Percentiles rank a stretch among this genome's conserved stretches.
phyloP scores from a whole-genome alignment of 1,140 invertebrate species.

The Theocolax elegans region DNA sequence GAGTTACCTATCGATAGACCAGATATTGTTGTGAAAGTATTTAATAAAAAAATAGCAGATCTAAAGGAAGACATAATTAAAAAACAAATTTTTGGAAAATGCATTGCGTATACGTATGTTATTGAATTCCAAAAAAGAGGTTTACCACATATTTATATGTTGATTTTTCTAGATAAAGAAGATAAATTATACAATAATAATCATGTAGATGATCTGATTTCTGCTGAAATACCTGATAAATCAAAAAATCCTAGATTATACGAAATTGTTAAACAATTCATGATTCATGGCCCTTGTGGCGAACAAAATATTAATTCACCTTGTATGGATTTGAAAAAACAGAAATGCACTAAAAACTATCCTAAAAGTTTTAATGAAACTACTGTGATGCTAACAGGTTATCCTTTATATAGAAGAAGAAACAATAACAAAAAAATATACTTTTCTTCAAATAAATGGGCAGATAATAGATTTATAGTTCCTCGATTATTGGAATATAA shows the following conservation, averaged over 20 bases:
- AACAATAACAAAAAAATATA: not conserved
- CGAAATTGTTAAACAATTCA: too few species aligned
- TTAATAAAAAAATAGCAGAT: too few species aligned
- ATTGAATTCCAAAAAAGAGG: too few species aligned
- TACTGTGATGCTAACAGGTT: not conserved
- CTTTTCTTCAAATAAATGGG: too few species aligned
- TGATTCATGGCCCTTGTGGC: conserved; percentile 40
- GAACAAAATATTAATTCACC: conserved; percentile 33
- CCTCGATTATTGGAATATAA: not conserved
- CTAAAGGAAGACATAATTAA: too few species aligned
- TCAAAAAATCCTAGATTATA: conserved; percentile 11
- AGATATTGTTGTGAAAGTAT: too few species aligned
- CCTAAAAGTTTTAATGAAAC: conserved; percentile 25
- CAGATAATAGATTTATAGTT: conserved; percentile 28
- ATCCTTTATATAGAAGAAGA: conserved; percentile 3
- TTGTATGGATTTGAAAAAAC: conserved; percentile 38
- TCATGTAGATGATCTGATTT: conserved; percentile 28
- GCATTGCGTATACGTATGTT: too few species aligned
- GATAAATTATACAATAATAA: conserved; percentile 21
- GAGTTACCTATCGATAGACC: too few species aligned
- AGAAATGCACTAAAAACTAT: conserved; percentile 34
- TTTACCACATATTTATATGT: too few species aligned
- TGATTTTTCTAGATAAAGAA: conserved; percentile 31
- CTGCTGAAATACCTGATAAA: conserved; percentile 37
- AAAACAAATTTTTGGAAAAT: too few species aligned